Evolutionary conservation across 2,113 vertebrate genomes (phyloP).

Genomic region (Elephantulus edwardii): DNA sequence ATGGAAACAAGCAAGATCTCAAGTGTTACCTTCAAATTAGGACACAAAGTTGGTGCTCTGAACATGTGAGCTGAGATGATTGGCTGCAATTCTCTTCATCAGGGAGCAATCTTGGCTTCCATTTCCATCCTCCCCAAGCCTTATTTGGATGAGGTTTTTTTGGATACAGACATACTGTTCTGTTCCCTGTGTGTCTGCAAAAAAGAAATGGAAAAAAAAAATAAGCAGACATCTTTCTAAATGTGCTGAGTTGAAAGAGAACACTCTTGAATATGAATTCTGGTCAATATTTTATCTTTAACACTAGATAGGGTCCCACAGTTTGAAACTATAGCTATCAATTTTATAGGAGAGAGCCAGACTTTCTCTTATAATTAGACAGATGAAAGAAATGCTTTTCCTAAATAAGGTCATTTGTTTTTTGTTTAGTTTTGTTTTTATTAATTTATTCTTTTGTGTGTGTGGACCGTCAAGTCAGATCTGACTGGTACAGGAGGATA

Average conservation of each 20-base stretch:
- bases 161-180: background rate
- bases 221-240: background rate
- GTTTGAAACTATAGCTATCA: background rate
- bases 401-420: conserved; percentile 15
- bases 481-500: too few species aligned
- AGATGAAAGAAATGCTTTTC: background rate
- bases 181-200: background rate
- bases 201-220: too few species aligned
- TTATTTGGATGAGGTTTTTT: background rate
- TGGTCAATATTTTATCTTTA: background rate
- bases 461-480: too few species aligned
- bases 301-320: background rate
- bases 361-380: background rate
- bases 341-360: background rate
- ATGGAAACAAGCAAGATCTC: background rate
- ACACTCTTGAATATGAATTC: background rate
- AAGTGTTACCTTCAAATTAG: background rate
- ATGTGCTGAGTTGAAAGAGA: background rate
- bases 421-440: too few species aligned
- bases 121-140: background rate
- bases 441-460: too few species aligned
- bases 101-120: background rate
- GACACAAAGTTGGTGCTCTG: background rate
- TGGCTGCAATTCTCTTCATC: background rate
- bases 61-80: background rate